Base-by-base conservation (phyloP, 2,888 invertebrate species). In the Epinotia nisella region DNA sequence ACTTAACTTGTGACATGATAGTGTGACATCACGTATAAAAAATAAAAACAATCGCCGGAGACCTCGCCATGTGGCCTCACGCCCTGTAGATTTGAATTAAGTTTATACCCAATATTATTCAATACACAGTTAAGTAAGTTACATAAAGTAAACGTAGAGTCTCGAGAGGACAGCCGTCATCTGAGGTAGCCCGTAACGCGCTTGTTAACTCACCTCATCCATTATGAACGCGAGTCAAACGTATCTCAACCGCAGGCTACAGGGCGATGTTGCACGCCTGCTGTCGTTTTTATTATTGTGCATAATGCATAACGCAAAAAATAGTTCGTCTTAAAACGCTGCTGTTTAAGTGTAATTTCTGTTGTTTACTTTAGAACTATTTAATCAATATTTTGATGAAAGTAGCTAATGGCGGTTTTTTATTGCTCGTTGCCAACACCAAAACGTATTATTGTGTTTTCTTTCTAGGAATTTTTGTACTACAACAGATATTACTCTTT, bases 121-220 rank as follows among this genome's bases (percentile, higher is more conserved):
- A 17, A 59, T 39, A 19, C 53, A 65, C 35, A 66, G 60, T 66
- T 60, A 55, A 80, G 79, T 80, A 81, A 82, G 77, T 83, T 80
- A 79, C 61, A 68, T 45, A 59, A n/a, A 66, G 58, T 70, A 70
- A 66, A 29, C 59, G 58, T 41, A 64, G 79, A 79, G 74, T 83
- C 90, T 80, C 82, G 39, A 29, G 86, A 82, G 87, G 80, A 65
- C 60, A 72, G 78, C 81, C 79, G 81, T 82, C 85, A 85, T 86
- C 85, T 84, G 83, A 85, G 86, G 87, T 86, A 56, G 66, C 35
- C 45, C 62, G 70, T 68, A 64, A 90, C 90, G 88, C 87, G 92
- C 92, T 91, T 91, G 92, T 92, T 93, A 93, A 90, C 91, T 92
- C 91, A 80, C 89, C 92, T 92, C 92, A 92, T 93, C 87, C 90